Percentiles rank a stretch among this genome's conserved stretches.
Evolutionary conservation across 2,113 vertebrate species (phyloP).

Genomic region (Neogobius melanostomus): DNA sequence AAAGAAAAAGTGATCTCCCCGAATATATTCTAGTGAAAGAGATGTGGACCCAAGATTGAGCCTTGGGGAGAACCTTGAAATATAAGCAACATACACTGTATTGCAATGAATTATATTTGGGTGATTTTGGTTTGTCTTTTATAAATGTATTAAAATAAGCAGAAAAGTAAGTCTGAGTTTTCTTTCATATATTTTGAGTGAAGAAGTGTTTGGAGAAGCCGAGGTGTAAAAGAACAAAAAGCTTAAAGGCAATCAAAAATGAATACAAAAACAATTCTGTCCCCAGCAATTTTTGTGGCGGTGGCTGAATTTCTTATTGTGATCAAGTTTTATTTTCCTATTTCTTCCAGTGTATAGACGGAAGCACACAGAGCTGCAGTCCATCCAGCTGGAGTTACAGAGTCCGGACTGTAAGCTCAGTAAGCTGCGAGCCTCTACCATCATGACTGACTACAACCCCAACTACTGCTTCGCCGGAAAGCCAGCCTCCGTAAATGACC

Average conservation of each 20-base stretch:
- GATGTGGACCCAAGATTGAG: background rate
- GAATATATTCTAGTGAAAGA: background rate
- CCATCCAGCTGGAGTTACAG: constrained; percentile 97
- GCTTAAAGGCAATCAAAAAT: constrained; percentile 20
- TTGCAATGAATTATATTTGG: background rate
- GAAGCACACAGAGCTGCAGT: constrained; percentile 97
- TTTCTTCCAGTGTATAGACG: constrained; percentile 87
- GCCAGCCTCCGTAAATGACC: constrained; percentile 93
- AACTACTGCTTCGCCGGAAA: constrained; percentile 99
- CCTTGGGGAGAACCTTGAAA: background rate
- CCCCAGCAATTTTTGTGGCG: constrained; percentile 17
- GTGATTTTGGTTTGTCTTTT: background rate
- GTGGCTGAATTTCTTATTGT: constrained; percentile 8
- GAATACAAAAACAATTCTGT: constrained; percentile 16
- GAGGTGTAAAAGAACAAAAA: constrained; percentile 11
- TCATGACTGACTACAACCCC: constrained; percentile 99
- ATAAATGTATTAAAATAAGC: background rate
- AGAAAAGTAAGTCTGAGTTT: background rate
- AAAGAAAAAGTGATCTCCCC: no score
- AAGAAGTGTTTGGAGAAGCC: background rate
- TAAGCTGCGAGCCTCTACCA: constrained; percentile 95
- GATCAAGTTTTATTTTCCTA: background rate
- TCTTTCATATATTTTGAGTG: no score
- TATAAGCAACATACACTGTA: no score
- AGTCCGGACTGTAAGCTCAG: constrained; percentile 98